Percentiles rank a stretch among this genome's conserved stretches.
phyloP scores from a whole-genome alignment of 2,888 invertebrate genomes.

The Darwinula stevensoni region DNA sequence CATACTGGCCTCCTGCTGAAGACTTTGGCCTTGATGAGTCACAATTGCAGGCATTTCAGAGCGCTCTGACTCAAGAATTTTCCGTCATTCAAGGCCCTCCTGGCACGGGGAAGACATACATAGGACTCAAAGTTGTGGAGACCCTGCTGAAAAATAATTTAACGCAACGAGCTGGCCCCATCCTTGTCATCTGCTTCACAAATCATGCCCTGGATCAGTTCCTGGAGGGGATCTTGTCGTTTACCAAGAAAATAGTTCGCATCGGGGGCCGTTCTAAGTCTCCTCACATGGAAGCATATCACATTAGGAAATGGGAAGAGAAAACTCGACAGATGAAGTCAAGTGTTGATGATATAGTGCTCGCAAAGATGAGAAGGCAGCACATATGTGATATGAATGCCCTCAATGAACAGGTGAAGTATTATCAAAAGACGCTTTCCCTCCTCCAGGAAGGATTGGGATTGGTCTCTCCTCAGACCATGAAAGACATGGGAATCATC shows the following conservation, averaged over 20 bases:
- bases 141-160: constrained; percentile 29
- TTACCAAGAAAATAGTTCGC: constrained; percentile 29
- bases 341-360: neutral
- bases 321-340: too few species aligned
- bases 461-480: too few species aligned
- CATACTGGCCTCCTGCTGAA: constrained; percentile 8
- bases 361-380: neutral
- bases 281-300: neutral
- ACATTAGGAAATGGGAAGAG: neutral
- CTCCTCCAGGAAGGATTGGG: too few species aligned
- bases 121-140: constrained; percentile 41
- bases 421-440: too few species aligned
- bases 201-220: constrained; percentile 70
- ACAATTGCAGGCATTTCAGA: constrained; percentile 12
- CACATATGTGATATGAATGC: too few species aligned
- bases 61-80: constrained; percentile 12
- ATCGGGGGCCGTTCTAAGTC: constrained; percentile 37
- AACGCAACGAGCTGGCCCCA: too few species aligned
- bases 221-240: constrained; percentile 30
- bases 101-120: constrained; percentile 55
- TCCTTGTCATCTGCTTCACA: constrained; percentile 48
- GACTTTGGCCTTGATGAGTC: constrained; percentile 12
- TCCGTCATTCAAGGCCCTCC: constrained; percentile 31
- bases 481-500: too few species aligned
- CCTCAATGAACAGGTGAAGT: too few species aligned